Evolutionary conservation across 2,113 vertebrate genomes (phyloP).

Genomic region (Paradisaea rubra): DNA sequence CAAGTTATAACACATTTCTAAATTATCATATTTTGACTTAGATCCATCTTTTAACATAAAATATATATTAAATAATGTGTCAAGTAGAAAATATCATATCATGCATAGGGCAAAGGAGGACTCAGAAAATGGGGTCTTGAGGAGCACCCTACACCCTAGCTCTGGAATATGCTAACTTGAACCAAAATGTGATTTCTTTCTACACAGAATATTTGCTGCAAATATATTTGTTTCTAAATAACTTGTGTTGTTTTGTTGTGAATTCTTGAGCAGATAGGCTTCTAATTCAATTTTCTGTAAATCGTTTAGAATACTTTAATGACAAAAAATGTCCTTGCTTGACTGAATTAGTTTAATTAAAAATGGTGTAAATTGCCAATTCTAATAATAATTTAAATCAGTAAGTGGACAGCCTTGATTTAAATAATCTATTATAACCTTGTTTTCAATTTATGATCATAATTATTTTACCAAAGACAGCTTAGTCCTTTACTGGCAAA

Average conservation of each 20-base stretch:
- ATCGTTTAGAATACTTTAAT: neutral
- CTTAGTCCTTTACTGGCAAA: neutral
- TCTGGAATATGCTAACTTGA: neutral
- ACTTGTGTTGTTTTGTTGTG: neutral
- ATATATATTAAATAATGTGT: neutral
- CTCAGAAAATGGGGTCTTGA: neutral
- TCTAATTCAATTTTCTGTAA: neutral
- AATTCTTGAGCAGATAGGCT: neutral
- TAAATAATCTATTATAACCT: constrained; percentile 26
- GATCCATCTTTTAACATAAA: neutral
- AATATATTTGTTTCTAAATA: neutral
- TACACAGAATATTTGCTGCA: neutral
- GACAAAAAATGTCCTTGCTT: neutral
- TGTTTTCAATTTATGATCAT: neutral
- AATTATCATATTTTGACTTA: neutral
- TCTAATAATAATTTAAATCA: constrained; percentile 18
- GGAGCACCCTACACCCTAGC: neutral
- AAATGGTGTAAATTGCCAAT: constrained; percentile 2
- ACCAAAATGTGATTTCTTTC: neutral
- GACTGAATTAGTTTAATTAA: neutral
- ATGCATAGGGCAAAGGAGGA: neutral
- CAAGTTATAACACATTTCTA: neutral
- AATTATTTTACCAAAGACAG: neutral
- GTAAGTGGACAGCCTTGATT: neutral
- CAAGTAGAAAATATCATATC: neutral